Conservation (phyloP, 1,140 invertebrate species). For the Lordiphosa stackelbergi region DNA sequence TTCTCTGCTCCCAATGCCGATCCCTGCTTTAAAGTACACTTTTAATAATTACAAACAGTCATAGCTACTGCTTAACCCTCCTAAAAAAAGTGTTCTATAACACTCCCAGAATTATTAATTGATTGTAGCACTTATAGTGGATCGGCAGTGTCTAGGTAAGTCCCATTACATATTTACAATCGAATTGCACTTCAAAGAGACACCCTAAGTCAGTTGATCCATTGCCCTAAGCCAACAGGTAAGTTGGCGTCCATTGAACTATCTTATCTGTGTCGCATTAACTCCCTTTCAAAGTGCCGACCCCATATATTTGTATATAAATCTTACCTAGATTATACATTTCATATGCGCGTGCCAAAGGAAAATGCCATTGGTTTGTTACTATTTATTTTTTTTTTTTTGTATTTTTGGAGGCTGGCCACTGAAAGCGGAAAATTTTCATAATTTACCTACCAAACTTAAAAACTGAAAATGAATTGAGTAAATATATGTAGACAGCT, state of each 20-base stretch:
- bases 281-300: neutral
- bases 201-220: neutral
- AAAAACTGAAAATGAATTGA: conserved; percentile 52
- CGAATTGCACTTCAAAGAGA: conserved; percentile 1
- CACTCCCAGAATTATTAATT: no score
- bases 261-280: conserved; percentile 5
- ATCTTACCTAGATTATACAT: neutral
- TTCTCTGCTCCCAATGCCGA: no score
- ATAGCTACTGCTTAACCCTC: no score
- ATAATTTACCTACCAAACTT: conserved; percentile 60
- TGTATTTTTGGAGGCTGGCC: neutral
- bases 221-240: neutral
- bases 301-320: neutral
- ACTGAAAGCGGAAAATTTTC: conserved; percentile 62
- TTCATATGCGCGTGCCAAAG: conserved; percentile 33
- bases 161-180: conserved; percentile 5
- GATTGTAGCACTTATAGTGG: no score
- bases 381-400: neutral
- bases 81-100: conserved; percentile 6
- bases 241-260: neutral
- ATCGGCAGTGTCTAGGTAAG: neutral
- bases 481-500: conserved; percentile 53
- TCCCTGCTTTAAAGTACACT: no score
- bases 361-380: conserved; percentile 34
- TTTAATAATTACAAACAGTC: no score